Evolutionary conservation across 2,113 vertebrate genomes (phyloP), one percentile per base, ranked within the genome.

Genomic region (Zosterops japonicus): DNA sequence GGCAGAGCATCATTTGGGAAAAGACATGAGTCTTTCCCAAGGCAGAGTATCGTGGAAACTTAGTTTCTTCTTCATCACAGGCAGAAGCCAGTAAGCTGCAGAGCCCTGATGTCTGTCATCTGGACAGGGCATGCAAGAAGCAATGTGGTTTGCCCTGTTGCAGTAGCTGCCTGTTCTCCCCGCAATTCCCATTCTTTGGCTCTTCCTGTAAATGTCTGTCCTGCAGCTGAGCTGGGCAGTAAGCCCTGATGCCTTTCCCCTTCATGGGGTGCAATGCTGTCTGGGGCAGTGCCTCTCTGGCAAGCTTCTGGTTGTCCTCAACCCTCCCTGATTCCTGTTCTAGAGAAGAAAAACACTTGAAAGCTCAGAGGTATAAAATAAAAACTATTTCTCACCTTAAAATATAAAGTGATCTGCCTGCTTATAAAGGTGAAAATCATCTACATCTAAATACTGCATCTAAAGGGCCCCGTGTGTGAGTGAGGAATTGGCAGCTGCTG

Each of bases 181-280:
- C 27, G 44, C 16, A 12, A 4, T 50, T 70, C 49, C 11, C 0
- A 0, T 19, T 71, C 63, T 28, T 28, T 71, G 35, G 14, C 29
- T 88, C 33, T 35, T 68, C 61, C 53, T 64, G 35, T 20, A 60
- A 31, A 0, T 15, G 7, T 21, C 39, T 8, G 0, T 28, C 12
- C 22, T 10, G 5, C 29, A 74, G 47, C 25, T 36, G 25, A 69
- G 35, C 53, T 2, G 6, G 46, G 18, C 39, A 74, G 42, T 0
- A 12, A 63, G 52, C 5, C 28, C 59, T 79, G 35, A 68, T 8
- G 27, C 24, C 6, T 16, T 75, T 61, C 29, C n/a, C 33, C 52
- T 22, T 20, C 9, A 2, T 0, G 2, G 53, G 18, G 8, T 65
- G 41, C 41, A 47, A 5, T 0, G 8, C 29, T 80, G 41, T 47